Conservation (phyloP, 1,140 invertebrate genomes). For the Drosophila elegans region DNA sequence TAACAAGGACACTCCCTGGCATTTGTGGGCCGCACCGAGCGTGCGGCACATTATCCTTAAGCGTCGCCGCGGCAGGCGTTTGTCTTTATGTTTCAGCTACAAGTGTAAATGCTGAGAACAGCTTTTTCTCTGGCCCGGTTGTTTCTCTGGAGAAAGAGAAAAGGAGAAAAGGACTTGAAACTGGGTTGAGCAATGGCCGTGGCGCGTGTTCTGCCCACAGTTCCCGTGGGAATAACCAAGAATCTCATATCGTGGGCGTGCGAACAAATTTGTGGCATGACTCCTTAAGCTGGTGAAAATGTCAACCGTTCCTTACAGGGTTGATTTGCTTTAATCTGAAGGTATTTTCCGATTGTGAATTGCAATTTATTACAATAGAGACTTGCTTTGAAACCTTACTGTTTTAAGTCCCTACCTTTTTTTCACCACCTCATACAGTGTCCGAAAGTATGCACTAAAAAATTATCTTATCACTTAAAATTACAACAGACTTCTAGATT, state of each 20-base stretch:
- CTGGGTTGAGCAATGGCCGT: slow-evolving; percentile 11
- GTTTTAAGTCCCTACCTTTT: too few species aligned
- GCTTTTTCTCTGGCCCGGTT: slow-evolving; percentile 38
- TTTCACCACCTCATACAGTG: too few species aligned
- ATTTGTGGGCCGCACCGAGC: slow-evolving; percentile 47
- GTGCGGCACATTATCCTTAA: slow-evolving; percentile 78
- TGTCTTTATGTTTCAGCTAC: slow-evolving; percentile 54
- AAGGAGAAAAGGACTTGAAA: not conserved
- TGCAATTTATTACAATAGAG: not conserved
- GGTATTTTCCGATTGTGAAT: slow-evolving; percentile 1
- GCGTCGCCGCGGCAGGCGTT: slow-evolving; percentile 63
- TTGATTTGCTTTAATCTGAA: not conserved
- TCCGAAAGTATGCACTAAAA: too few species aligned
- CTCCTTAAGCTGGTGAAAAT: slow-evolving; percentile 15
- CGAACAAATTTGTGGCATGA: slow-evolving; percentile 44
- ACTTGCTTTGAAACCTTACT: too few species aligned
- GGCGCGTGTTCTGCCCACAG: slow-evolving; percentile 47
- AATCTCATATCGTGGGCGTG: slow-evolving; percentile 62
- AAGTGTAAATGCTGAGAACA: slow-evolving; percentile 66
- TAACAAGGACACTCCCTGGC: slow-evolving; percentile 62
- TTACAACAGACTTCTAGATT: too few species aligned
- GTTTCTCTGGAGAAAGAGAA: slow-evolving; percentile 4
- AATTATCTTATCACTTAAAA: too few species aligned
- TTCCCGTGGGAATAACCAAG: slow-evolving; percentile 68
- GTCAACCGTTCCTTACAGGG: slow-evolving; percentile 5